Evolutionary conservation across 2,888 invertebrate species (phyloP).

Genomic region (Cybosia mesomella): DNA sequence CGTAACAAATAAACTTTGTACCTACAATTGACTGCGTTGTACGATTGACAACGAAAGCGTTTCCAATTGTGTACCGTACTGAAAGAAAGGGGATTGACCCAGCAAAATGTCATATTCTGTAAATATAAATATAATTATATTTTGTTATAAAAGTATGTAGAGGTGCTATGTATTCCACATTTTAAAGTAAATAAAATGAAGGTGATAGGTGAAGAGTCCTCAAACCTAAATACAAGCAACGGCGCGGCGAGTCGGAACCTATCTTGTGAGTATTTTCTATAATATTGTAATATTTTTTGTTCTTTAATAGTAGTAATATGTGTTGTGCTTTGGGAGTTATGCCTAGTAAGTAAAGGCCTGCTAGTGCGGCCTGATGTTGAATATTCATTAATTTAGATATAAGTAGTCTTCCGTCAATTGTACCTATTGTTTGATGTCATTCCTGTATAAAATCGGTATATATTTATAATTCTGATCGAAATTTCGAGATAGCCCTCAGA

Average conservation of each 20-base stretch:
- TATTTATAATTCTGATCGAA: constrained; percentile 37
- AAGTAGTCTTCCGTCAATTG: constrained; percentile 57
- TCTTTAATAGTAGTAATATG: constrained; percentile 18
- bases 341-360: constrained; percentile 34
- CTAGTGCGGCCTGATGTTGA: constrained; percentile 33
- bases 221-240: constrained; percentile 23
- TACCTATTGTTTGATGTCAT: constrained; percentile 56
- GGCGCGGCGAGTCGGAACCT: constrained; percentile 24
- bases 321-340: constrained; percentile 28
- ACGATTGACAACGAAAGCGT: background rate
- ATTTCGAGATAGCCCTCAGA: constrained; percentile 20
- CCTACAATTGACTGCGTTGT: constrained; percentile 28
- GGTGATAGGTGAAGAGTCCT: constrained; percentile 12
- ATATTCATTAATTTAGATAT: constrained; percentile 49
- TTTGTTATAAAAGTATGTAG: constrained; percentile 29
- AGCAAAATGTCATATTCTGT: constrained; percentile 22
- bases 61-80: constrained; percentile 1
- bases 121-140: constrained; percentile 33
- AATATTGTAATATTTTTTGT: no score
- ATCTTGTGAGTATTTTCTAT: constrained; percentile 22
- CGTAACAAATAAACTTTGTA: constrained; percentile 54
- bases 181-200: constrained; percentile 26
- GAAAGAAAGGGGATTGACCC: constrained; percentile 14
- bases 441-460: constrained; percentile 45
- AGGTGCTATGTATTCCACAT: constrained; percentile 47